Evolutionary conservation across 2,888 invertebrate genomes (phyloP), one percentile per base, ranked within the genome.

Genomic region (Microctonus hyperodae): DNA sequence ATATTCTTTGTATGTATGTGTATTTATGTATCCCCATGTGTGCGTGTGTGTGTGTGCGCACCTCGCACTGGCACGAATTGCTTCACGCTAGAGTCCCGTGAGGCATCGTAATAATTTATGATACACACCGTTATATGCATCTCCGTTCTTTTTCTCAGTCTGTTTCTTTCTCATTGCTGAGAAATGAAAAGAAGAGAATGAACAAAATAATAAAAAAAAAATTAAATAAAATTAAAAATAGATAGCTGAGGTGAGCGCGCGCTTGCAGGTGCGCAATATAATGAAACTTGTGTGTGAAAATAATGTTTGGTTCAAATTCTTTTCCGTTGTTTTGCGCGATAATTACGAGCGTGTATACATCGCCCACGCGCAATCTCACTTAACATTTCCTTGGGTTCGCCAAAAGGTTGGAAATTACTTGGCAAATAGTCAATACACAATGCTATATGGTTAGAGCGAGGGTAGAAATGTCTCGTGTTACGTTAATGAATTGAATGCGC

Each of bases 401-500:
- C 64, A 58, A 40, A 67, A 69, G 66, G 67, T 68, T 57, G 16
- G 64, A 37, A 40, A 40, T 50, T 31, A 22, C 33, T 58, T 20
- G 31, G 4, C n/a, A 31, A 57, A 56, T 53, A 55, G 16, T 16
- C 7, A 16, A 44, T 44, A 44, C 3, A 13, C 37, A 37, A 37
- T 37, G n/a, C 7, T 44, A 44, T 44, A 44, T 44, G 44, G 44
- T 44, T 44, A 44, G 61, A 65, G 71, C 16, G 44, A 44, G 44
- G 44, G 44, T 44, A 44, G 67, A 57, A 74, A 74, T 71, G 70
- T 64, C 61, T 65, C 71, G 66, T 73, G 74, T 73, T 72, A 68
- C 71, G 69, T 74, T 74, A 74, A 74, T 73, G 70, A 74, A 72
- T 74, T 70, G 74, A 71, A 70, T 70, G 69, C 63, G 20, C 58